phyloP scores from a whole-genome alignment of 2,888 invertebrate genomes.

The Willowsia nigromaculata region DNA sequence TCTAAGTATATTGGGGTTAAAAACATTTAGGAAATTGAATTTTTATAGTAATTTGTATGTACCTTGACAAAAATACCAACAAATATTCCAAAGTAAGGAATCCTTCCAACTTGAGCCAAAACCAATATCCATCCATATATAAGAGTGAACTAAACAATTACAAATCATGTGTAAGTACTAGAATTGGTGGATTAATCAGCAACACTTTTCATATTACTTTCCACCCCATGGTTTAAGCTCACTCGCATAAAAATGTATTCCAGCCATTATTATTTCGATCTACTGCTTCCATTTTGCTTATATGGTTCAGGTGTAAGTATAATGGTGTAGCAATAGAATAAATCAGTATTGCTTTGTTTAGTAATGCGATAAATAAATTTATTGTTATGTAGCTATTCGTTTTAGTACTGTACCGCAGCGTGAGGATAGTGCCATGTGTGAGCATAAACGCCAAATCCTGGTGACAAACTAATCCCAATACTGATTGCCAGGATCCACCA shows the following conservation, averaged over 20 bases:
- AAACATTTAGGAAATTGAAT: not conserved
- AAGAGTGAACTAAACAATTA: slow-evolving; percentile 82
- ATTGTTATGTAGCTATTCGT: too few relatives aligned
- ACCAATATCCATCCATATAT: slow-evolving; percentile 91
- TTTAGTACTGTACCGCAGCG: slow-evolving; percentile 62
- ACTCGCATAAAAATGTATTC: too few relatives aligned
- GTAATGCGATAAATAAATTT: too few relatives aligned
- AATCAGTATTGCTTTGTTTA: too few relatives aligned
- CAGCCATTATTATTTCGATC: too few relatives aligned
- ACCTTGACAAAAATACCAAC: slow-evolving; percentile 94
- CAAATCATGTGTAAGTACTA: not conserved
- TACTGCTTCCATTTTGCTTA: too few relatives aligned
- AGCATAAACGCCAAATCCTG: slow-evolving; percentile 41
- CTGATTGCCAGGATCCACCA: slow-evolving; percentile 72
- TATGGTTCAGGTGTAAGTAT: too few relatives aligned
- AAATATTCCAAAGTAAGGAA: slow-evolving; percentile 91
- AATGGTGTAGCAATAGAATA: too few relatives aligned
- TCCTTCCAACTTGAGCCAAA: slow-evolving; percentile 92
- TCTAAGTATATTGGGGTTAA: not conserved
- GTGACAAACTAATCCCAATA: slow-evolving; percentile 55
- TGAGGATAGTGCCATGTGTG: slow-evolving; percentile 72
- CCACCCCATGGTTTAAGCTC: too few relatives aligned
- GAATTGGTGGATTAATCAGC: too few relatives aligned
- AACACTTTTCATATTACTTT: not conserved
- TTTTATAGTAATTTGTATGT: not conserved